Percentiles rank a stretch among this genome's conserved stretches.
Conservation (phyloP, 2,797 vertebrate genomes). For the Muscicapa striata region DNA sequence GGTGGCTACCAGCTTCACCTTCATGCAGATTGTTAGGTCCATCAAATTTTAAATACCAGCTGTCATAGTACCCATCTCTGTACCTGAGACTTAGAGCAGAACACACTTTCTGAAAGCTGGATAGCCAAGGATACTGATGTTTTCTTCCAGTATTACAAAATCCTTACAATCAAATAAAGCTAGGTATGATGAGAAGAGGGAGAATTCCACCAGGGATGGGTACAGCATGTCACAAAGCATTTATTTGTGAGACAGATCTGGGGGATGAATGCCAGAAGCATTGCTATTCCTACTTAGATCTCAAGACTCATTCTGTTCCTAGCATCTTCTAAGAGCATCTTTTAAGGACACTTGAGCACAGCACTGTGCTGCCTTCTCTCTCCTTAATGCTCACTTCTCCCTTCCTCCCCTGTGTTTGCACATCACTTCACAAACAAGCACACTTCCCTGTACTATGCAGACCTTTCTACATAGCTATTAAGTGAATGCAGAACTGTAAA, state of each 20-base stretch:
- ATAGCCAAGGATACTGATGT: neutral
- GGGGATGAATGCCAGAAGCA: neutral
- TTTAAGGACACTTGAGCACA: neutral
- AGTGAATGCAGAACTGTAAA: neutral
- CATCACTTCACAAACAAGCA: neutral
- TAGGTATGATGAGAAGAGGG: neutral
- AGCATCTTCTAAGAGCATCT: neutral
- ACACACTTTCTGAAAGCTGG: neutral
- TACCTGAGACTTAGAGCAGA: neutral
- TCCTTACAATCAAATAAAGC: neutral
- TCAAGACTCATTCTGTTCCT: neutral
- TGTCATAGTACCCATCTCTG: neutral
- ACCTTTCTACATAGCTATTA: neutral
- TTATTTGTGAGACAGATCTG: neutral
- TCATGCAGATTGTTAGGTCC: neutral
- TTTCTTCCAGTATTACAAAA: neutral
- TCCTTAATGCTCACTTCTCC: neutral
- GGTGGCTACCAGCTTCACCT: neutral
- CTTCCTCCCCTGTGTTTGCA: neutral
- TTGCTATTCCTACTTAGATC: neutral
- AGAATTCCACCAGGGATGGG: neutral
- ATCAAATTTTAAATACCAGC: neutral
- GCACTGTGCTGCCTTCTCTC: neutral
- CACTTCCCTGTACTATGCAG: neutral
- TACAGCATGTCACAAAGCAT: neutral